phyloP scores from a whole-genome alignment of 2,797 vertebrate genomes.

The Silurus aristotelis region DNA sequence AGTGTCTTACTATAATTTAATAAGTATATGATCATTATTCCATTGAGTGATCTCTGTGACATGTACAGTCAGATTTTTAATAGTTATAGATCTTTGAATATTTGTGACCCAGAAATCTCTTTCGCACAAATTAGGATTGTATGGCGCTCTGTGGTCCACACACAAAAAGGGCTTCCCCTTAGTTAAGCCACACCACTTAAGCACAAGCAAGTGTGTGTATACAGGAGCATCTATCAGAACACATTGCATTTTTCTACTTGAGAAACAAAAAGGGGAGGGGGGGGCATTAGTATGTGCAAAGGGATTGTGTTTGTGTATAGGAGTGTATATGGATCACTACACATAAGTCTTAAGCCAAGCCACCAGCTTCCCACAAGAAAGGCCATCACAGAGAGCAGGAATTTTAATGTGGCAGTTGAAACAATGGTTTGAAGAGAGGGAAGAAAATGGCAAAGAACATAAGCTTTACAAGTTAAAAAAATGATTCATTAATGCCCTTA shows the following conservation, averaged over 20 bases:
- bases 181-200: constrained; percentile 13
- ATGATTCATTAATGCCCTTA: constrained; percentile 77
- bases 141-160: constrained; percentile 30
- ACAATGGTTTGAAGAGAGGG: constrained; percentile 77
- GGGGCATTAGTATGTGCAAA: constrained; percentile 35
- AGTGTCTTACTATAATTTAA: too few relatives aligned
- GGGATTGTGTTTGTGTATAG: constrained; percentile 33
- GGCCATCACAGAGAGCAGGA: constrained; percentile 70
- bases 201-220: constrained; percentile 44
- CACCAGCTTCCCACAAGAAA: constrained; percentile 77
- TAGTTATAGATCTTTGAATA: neutral
- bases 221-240: constrained; percentile 57
- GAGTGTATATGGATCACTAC: constrained; percentile 69
- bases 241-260: constrained; percentile 43
- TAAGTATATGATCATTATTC: neutral
- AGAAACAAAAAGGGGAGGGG: neutral
- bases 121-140: constrained; percentile 2
- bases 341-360: constrained; percentile 73
- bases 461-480: constrained; percentile 67
- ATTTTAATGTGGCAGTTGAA: constrained; percentile 78
- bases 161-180: constrained; percentile 13
- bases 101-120: neutral
- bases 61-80: neutral
- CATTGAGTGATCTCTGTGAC: neutral
- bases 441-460: constrained; percentile 71